A percentile compares a stretch with the other conserved stretches of the same genome.
These are phyloP conservation scores for Cyphomyrmex costatus DNA, from an alignment of 1,140 invertebrate genomes.

Conservation along the genomic window DNA sequence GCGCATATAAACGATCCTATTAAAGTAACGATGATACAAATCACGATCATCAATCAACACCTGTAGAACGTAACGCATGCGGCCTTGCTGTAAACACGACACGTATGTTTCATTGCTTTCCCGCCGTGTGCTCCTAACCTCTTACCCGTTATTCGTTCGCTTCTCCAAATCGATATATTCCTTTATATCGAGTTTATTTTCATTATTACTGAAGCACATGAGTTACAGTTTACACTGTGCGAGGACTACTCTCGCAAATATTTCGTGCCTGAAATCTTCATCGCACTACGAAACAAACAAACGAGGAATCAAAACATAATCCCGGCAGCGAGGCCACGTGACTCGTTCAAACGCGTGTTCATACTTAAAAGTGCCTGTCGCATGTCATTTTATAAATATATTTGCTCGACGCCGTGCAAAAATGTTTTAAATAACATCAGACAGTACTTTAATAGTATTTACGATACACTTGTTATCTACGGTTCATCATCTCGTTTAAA, in stretches of 20 bases:
- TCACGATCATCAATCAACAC: slow-evolving; percentile 50
- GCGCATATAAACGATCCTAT: slow-evolving; percentile 32
- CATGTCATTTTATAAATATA: neutral
- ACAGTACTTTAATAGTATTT: neutral
- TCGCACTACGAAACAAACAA: neutral
- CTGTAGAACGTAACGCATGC: slow-evolving; percentile 11
- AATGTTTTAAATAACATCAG: neutral
- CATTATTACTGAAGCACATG: too few relatives aligned
- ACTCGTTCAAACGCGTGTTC: neutral
- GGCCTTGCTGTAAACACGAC: too few relatives aligned
- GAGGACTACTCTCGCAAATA: neutral
- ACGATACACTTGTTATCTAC: neutral
- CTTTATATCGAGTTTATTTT: neutral
- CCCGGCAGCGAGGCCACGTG: slow-evolving; percentile 16
- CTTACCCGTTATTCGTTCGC: too few relatives aligned
- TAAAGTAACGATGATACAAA: slow-evolving; percentile 32
- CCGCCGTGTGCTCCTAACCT: neutral
- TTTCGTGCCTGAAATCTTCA: neutral
- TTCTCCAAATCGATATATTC: neutral
- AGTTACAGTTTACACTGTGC: too few relatives aligned
- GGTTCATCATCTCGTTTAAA: too few relatives aligned
- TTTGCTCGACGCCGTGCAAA: neutral
- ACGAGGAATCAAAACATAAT: neutral
- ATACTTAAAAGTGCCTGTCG: neutral
- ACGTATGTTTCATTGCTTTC: neutral